Evolutionary conservation across 2,888 invertebrate species (phyloP).

Genomic region (Anaspis maculata): DNA sequence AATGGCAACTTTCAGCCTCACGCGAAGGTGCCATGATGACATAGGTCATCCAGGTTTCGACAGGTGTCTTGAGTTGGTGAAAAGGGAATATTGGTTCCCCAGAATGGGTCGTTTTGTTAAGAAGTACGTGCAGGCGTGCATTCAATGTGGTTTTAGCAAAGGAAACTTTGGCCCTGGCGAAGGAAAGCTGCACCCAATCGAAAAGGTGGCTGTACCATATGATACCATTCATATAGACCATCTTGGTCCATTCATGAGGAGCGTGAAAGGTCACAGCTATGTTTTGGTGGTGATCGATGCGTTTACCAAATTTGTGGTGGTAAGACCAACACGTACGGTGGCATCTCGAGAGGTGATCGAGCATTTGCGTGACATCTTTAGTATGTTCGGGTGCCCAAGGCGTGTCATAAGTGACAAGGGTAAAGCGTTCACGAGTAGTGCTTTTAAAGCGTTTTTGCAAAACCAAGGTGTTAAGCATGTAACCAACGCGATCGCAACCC

Average conservation of each 20-base stretch:
- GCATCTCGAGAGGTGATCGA: slow-evolving; percentile 2
- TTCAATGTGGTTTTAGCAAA: slow-evolving; percentile 28
- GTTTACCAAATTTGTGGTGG: slow-evolving; percentile 15
- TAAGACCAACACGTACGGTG: neutral
- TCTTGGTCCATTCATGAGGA: slow-evolving; percentile 16
- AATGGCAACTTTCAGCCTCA: neutral
- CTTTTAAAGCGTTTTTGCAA: slow-evolving; percentile 9
- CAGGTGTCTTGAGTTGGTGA: slow-evolving; percentile 11
- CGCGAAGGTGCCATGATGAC: slow-evolving; percentile 16
- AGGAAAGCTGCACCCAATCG: slow-evolving; percentile 21
- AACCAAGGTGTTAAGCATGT: slow-evolving; percentile 11
- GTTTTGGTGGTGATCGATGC: slow-evolving; percentile 19
- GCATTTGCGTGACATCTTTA: slow-evolving; percentile 1
- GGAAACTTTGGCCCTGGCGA: slow-evolving; percentile 19
- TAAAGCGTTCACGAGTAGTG: slow-evolving; percentile 11
- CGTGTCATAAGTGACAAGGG: slow-evolving; percentile 17
- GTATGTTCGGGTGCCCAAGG: slow-evolving; percentile 11
- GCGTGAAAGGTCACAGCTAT: slow-evolving; percentile 11
- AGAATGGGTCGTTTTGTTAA: slow-evolving; percentile 23
- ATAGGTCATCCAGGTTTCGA: slow-evolving; percentile 24
- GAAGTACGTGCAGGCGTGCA: slow-evolving; percentile 25
- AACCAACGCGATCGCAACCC: slow-evolving; percentile 13
- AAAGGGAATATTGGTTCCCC: slow-evolving; percentile 9
- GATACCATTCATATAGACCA: slow-evolving; percentile 20
- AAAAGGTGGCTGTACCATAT: slow-evolving; percentile 12